Evolutionary conservation across 1,140 invertebrate genomes (phyloP).

Genomic region (Bombus sibiricus): DNA sequence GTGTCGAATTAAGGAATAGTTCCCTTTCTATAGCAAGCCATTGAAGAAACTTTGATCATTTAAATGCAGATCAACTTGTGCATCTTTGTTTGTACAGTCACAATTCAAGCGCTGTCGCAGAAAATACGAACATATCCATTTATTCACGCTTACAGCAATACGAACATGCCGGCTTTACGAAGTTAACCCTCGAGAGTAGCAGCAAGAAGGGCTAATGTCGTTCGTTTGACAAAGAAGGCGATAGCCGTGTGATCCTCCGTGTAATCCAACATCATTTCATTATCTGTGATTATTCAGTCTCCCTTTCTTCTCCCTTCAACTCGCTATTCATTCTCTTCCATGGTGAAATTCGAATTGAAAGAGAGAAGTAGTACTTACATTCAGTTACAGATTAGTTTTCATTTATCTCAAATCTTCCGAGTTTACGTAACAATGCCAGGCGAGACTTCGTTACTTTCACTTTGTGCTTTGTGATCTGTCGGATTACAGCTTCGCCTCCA

Average conservation of each 20-base stretch:
- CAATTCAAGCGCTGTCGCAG: not conserved
- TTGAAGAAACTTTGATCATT: conserved; percentile 5
- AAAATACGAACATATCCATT: not conserved
- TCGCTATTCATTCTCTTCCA: not conserved
- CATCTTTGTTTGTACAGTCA: not conserved
- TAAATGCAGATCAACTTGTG: not conserved
- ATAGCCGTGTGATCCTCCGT: conserved; percentile 11
- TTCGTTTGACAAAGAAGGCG: conserved; percentile 12
- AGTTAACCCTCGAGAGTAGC: conserved; percentile 11
- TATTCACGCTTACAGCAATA: not conserved
- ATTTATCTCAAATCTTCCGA: not conserved
- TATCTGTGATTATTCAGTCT: conserved; percentile 31
- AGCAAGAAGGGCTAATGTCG: conserved; percentile 23
- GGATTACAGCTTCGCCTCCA: not conserved
- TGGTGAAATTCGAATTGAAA: conserved; percentile 4
- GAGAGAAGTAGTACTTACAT: not conserved
- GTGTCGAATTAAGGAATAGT: not conserved
- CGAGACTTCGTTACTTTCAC: not conserved
- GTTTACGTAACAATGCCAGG: not conserved
- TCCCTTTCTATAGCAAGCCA: too few relatives aligned
- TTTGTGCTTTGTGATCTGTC: not conserved
- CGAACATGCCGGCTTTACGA: conserved; percentile 1
- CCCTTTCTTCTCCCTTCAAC: not conserved
- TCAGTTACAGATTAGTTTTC: not conserved
- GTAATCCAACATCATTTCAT: conserved; percentile 40